Percentiles rank a stretch among this genome's conserved stretches.
Evolutionary conservation across 2,797 vertebrate genomes (phyloP).

Genomic region (Aythya fuligula): DNA sequence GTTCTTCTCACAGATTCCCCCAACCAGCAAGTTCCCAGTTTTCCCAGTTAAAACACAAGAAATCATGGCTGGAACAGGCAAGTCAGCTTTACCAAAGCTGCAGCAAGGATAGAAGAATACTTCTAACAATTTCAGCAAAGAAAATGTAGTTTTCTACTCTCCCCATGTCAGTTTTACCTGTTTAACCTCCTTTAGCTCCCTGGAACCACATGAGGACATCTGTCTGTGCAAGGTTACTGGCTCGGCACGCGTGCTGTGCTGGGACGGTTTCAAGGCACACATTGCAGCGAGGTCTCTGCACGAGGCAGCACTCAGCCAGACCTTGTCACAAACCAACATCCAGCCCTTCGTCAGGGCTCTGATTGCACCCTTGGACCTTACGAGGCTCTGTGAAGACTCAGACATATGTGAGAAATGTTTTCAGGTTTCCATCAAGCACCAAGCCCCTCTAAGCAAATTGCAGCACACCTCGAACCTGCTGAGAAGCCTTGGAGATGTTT

Average conservation of each 20-base stretch:
- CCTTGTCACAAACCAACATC: background rate
- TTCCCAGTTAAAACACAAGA: background rate
- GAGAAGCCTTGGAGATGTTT: background rate
- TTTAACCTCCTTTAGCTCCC: background rate
- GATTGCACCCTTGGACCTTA: background rate
- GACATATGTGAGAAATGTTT: background rate
- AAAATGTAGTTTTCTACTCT: background rate
- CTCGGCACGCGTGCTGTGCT: background rate
- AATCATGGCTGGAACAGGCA: background rate
- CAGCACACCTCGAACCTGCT: background rate
- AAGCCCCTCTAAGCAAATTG: background rate
- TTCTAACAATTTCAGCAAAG: background rate
- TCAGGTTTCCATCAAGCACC: background rate
- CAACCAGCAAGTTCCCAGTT: background rate
- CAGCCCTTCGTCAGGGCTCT: fast-evolving
- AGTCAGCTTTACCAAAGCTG: background rate
- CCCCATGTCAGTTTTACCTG: background rate
- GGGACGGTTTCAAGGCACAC: background rate
- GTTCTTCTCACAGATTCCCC: background rate
- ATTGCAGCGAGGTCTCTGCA: background rate
- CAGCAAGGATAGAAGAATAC: background rate
- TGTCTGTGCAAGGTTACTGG: background rate
- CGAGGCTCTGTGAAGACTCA: background rate
- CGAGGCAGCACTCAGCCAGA: background rate
- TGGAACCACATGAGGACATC: background rate